phyloP scores from a whole-genome alignment of 1,140 invertebrate genomes.

The Asbolus verrucosus region DNA sequence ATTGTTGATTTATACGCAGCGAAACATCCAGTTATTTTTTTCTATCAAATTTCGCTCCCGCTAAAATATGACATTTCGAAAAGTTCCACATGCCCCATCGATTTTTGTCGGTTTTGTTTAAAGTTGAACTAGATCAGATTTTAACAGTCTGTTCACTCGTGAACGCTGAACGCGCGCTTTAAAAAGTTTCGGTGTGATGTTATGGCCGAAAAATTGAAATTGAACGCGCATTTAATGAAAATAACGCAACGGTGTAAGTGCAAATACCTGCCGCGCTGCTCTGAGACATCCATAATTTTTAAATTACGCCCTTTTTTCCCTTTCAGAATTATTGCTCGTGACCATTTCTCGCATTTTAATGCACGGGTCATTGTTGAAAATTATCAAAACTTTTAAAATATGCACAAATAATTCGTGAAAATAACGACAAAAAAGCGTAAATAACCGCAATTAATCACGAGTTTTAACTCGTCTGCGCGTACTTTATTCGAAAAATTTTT shows the following conservation, averaged over 20 bases:
- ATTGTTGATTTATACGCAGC: slow-evolving; percentile 18
- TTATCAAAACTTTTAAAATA: slow-evolving; percentile 4
- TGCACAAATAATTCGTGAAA: neutral
- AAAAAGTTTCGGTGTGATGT: slow-evolving; percentile 13
- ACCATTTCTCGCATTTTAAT: neutral
- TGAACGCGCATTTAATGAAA: slow-evolving; percentile 2
- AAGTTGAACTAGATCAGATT: slow-evolving; percentile 27
- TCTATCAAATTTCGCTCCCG: too few species aligned
- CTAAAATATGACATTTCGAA: too few species aligned
- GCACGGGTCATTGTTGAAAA: neutral
- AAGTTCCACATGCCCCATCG: slow-evolving; percentile 10
- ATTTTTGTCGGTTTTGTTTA: slow-evolving; percentile 20
- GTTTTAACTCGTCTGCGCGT: neutral
- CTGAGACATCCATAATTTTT: neutral
- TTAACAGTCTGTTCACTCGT: slow-evolving; percentile 14
- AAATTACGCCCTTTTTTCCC: neutral
- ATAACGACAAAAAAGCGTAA: neutral
- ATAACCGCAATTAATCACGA: neutral
- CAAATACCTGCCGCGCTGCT: too few species aligned
- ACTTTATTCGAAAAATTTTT: neutral
- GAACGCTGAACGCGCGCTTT: slow-evolving; percentile 10
- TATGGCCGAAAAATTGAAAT: slow-evolving; percentile 18
- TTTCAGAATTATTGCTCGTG: neutral
- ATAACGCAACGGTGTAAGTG: neutral
- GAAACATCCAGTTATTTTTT: neutral